phyloP scores from a whole-genome alignment of 2,888 invertebrate genomes.

The Spodoptera picta region DNA sequence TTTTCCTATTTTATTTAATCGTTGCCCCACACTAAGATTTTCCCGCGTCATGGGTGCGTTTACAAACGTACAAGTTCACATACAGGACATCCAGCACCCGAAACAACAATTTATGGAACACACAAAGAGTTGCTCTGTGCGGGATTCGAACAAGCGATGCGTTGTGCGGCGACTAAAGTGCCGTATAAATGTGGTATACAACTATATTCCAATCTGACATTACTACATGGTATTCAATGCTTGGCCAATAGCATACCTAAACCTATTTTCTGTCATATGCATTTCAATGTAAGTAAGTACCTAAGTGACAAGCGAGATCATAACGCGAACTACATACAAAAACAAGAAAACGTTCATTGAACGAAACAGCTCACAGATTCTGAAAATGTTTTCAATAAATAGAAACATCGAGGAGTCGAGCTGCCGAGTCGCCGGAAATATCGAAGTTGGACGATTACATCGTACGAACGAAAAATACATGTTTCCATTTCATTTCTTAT shows the following conservation, averaged over 20 bases:
- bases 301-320: constrained; percentile 30
- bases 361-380: constrained; percentile 42
- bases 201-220: no score
- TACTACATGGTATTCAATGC: no score
- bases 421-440: constrained; percentile 48
- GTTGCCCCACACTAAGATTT: no score
- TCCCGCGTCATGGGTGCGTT: no score
- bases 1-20: no score
- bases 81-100: no score
- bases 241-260: neutral
- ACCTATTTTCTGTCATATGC: constrained; percentile 13
- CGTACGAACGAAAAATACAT: constrained; percentile 27
- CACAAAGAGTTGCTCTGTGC: no score
- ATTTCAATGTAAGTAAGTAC: constrained; percentile 15
- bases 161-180: no score
- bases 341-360: constrained; percentile 4
- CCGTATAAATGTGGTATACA: no score
- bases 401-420: constrained; percentile 30
- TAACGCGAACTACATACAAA: constrained; percentile 14
- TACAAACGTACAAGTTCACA: no score
- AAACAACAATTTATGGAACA: no score
- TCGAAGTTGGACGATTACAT: constrained; percentile 41
- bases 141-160: no score
- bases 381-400: constrained; percentile 50
- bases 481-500: constrained; percentile 12